These are phyloP conservation scores for Drosophila merina DNA, from an alignment of 2,888 invertebrate genomes.

Conservation along the genomic window DNA sequence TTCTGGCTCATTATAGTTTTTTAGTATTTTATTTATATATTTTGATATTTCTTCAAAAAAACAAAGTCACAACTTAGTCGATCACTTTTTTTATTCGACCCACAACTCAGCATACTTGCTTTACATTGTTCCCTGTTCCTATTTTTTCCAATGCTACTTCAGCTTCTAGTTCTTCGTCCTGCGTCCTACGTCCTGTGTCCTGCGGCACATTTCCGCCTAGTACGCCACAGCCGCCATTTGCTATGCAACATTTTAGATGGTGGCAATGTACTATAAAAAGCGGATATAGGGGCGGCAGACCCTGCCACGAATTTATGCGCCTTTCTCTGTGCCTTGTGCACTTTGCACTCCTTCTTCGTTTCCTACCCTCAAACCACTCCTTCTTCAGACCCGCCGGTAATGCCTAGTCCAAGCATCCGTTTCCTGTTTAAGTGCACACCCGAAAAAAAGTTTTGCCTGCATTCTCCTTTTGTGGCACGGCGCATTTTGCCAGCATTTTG, in stretches of 20 bases:
- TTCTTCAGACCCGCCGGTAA: slow-evolving; percentile 39
- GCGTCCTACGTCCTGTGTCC: slow-evolving; percentile 44
- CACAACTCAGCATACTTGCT: slow-evolving; percentile 32
- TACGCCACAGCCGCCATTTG: slow-evolving; percentile 64
- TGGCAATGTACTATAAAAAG: slow-evolving; percentile 36
- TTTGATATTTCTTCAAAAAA: background rate
- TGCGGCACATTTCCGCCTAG: slow-evolving; percentile 77
- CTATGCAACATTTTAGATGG: slow-evolving; percentile 67
- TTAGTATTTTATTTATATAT: too few relatives aligned
- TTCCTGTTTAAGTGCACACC: slow-evolving; percentile 76
- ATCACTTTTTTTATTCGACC: slow-evolving; percentile 47
- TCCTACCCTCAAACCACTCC: background rate
- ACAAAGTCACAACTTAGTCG: slow-evolving; percentile 18
- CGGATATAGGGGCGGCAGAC: slow-evolving; percentile 12
- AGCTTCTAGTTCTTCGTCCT: slow-evolving; percentile 40
- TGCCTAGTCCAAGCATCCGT: slow-evolving; percentile 76
- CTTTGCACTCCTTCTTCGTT: slow-evolving; percentile 52
- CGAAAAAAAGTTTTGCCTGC: slow-evolving; percentile 56
- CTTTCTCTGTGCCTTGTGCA: slow-evolving; percentile 63
- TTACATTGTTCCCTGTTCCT: slow-evolving; percentile 40
- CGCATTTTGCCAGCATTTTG: slow-evolving; percentile 65
- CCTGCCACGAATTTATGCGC: slow-evolving; percentile 69
- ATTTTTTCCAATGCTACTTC: slow-evolving; percentile 18
- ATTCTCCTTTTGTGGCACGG: slow-evolving; percentile 45
- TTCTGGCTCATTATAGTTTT: too few relatives aligned